Base-by-base conservation (phyloP, 2,888 invertebrate species). In the Idaea biselata region DNA sequence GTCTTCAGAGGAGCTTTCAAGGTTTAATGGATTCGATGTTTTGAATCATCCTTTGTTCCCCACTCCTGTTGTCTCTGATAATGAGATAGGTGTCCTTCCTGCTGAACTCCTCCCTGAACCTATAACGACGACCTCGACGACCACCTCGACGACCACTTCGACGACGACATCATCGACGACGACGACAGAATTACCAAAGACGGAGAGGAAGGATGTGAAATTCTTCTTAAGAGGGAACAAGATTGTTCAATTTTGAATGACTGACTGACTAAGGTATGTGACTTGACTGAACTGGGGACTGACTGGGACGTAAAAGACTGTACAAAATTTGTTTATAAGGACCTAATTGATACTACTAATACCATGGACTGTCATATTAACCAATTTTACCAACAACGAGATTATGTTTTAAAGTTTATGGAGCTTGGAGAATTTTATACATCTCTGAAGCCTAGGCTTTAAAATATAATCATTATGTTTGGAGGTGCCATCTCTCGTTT, bases 171-270 rank as follows among this genome's bases (percentile, higher is more conserved):
- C n/a, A n/a, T n/a, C 78, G n/a, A 70, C 81, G 58, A 75, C 79
- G 58, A 79, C 81, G 56, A 81, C 80, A 70, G 74, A 72, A 71
- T 68, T 67, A 56, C 79, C 83, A 74, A 77, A 78, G 70, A 81
- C 78, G 58, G 83, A 79, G 75, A 86, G 89, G 79, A 90, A 88
- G 80, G 91, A 91, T 72, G 77, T 86, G 71, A 90, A 87, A 78
- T 93, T 83, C 78, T 84, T 87, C 75, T 86, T 93, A 17, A 87
- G 91, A 67, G 93, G 93, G 71, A 92, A 93, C 88, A 90, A 78
- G 84, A 93, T 93, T 72, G 82, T 93, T 74, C 83, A 87, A 86
- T 88, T 89, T 78, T 84, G 80, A 77, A 75, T 71, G 73, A 73
- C 69, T 69, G 78, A 81, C 78, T 78, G 77, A 79, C 75, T 63